phyloP scores from a whole-genome alignment of 1,140 invertebrate genomes.

The Apis laboriosa region DNA sequence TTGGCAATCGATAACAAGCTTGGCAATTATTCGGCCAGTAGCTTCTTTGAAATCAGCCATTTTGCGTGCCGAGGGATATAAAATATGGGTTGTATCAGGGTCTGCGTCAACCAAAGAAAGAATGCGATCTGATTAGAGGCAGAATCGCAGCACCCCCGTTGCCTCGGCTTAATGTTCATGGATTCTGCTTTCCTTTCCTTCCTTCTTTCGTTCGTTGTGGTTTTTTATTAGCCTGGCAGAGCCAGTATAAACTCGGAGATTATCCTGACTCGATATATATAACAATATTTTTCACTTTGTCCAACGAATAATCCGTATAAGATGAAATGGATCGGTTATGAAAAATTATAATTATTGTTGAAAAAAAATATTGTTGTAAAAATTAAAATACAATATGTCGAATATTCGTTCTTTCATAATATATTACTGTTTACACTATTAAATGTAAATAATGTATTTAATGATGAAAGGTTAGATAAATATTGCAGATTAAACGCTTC shows the following conservation, averaged over 20 bases:
- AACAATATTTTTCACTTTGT: background rate
- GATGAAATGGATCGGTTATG: background rate
- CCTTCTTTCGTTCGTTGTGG: background rate
- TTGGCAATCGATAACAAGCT: constrained; percentile 60
- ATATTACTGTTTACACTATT: no score
- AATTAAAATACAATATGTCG: background rate
- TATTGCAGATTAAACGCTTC: background rate
- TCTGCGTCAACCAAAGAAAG: constrained; percentile 36
- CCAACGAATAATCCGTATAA: background rate
- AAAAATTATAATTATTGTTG: background rate
- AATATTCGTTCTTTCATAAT: no score
- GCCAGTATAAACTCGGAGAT: background rate
- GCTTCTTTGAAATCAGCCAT: constrained; percentile 57
- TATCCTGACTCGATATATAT: background rate
- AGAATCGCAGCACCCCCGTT: constrained; percentile 19
- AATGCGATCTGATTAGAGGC: constrained; percentile 54
- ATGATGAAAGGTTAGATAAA: background rate
- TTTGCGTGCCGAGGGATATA: constrained; percentile 24
- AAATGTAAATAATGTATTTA: no score
- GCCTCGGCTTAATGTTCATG: constrained; percentile 30
- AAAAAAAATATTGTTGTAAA: no score
- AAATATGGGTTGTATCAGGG: constrained; percentile 46
- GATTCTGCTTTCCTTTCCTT: constrained; percentile 1
- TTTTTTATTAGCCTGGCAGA: constrained; percentile 38
- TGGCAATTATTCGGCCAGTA: constrained; percentile 57